Base-by-base conservation (phyloP, 2,113 vertebrate genomes). In the Nansenia antarctica region DNA sequence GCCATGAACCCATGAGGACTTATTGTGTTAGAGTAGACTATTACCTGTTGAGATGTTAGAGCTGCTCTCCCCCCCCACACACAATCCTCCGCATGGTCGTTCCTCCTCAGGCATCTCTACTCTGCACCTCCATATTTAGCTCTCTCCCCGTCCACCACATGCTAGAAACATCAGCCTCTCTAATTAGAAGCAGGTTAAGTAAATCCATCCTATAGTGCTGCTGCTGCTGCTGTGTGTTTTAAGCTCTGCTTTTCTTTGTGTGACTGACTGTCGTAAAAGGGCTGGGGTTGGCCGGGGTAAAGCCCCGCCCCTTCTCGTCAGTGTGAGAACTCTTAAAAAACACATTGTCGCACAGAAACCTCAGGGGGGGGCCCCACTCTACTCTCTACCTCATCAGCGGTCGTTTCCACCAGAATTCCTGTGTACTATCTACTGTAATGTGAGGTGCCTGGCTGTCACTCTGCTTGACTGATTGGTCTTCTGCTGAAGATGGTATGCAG, bases 121-220 rank as follows among this genome's bases (percentile, higher is more conserved):
- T 70, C 62, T 29, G 32, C 30, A 18, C 42, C 57, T 12, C 61
- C 24, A 62, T 52, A 65, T 65, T 54, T 63, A 59, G 39, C 35
- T 31, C 42, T 37, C 24, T n/a, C 47, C 64, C 70, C 29, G 1
- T 47, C 37, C 7, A 11, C 53, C 79, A 84, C 82, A 76, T 81
- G 82, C 32, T 58, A 35, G 74, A 80, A 83, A 80, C 69, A 85
- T 88, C 77, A 86, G 73, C 49, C 27, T 39, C 67, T 76, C 74
- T 89, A 87, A 89, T 90, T 85, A 86, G 73, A 74, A 78, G 57
- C 62, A 35, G 69, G 80, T 72, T 9, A 58, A 71, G 74, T 72
- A 37, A 80, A 84, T 77, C 67, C 29, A 64, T 79, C 69, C 65
- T 63, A 24, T 9, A 22, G 45, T 20, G 20, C 1, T 8, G 45